Evolutionary conservation across 2,888 invertebrate species (phyloP).

Genomic region (Agonum fuliginosum): DNA sequence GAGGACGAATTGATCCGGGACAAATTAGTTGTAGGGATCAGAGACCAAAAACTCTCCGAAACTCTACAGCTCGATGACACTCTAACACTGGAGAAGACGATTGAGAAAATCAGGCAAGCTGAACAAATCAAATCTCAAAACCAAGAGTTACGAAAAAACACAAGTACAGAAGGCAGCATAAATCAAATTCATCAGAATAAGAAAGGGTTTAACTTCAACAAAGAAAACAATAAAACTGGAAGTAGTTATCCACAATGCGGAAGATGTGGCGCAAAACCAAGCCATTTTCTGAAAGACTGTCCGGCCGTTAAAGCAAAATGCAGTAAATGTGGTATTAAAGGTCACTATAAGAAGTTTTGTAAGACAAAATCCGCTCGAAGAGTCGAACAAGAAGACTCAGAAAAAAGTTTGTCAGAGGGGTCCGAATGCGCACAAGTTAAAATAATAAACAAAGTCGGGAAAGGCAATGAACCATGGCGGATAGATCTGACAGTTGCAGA

Average conservation of each 20-base stretch:
- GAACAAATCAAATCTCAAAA: conserved; percentile 61
- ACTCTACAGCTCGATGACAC: conserved; percentile 62
- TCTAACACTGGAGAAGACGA: conserved; percentile 62
- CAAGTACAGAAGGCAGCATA: not conserved
- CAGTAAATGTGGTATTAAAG: not conserved
- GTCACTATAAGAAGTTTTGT: no score
- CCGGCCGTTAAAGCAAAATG: not conserved
- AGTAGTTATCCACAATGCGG: not conserved
- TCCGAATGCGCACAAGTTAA: not conserved
- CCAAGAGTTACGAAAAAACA: conserved; percentile 12
- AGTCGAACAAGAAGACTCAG: not conserved
- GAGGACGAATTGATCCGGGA: conserved; percentile 65
- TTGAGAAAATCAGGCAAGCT: conserved; percentile 60
- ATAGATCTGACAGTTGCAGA: not conserved
- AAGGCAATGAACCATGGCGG: not conserved
- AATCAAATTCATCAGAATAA: not conserved
- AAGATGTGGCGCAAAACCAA: not conserved
- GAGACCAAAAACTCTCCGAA: conserved; percentile 62
- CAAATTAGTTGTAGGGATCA: conserved; percentile 64
- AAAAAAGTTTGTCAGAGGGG: not conserved
- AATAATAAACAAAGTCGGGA: not conserved
- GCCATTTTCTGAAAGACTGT: not conserved
- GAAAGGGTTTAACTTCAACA: not conserved
- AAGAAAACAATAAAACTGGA: not conserved
- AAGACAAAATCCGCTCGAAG: not conserved